Evolutionary conservation across 2,888 invertebrate genomes (phyloP), one percentile per base, ranked within the genome.

Genomic region (Tetrapedia diversipes): DNA sequence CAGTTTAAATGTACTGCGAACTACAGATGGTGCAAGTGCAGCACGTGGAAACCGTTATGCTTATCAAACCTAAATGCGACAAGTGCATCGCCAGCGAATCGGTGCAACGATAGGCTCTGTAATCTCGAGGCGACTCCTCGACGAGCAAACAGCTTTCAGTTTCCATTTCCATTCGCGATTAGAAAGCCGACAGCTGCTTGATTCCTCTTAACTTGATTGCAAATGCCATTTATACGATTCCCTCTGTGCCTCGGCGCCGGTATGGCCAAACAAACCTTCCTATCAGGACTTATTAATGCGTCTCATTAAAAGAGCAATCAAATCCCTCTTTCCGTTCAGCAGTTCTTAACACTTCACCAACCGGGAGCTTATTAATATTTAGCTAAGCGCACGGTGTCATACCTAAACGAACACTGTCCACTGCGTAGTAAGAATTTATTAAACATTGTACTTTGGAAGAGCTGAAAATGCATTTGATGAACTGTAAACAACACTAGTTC

Each of bases 181-280:
- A 41, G 22, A 57, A 71, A 67, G 41, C 29, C n/a, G 56, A 47
- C 66, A 32, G 19, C 22, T 56, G 10, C 24, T 24, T 54, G 19
- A 63, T 34, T n/a, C 51, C 34, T 43, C 19, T 11, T 64, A 69
- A 69, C n/a, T n/a, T 27, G 43, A 69, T 43, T 22, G 34, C n/a
- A 16, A 53, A 56, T 45, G 16, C 11, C 11, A 37, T 34, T 53
- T n/a, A n/a, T n/a, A 61, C 32, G 14, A 45, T 22, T 24, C 27
- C 4, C 27, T 16, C 27, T 49, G 56, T 37, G 16, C 14, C 24
- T 10, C 8, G 24, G 14, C 27, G n/a, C 11, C 19, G 8, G 16
- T n/a, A 11, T 16, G 19, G 24, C 22, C 37, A 24, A 34, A 34
- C 8, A 34, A 24, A 61, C 11, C 34, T 47, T 16, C 2, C 14